Conservation (phyloP, 2,113 vertebrate genomes). For the Cheilinus undulatus region DNA sequence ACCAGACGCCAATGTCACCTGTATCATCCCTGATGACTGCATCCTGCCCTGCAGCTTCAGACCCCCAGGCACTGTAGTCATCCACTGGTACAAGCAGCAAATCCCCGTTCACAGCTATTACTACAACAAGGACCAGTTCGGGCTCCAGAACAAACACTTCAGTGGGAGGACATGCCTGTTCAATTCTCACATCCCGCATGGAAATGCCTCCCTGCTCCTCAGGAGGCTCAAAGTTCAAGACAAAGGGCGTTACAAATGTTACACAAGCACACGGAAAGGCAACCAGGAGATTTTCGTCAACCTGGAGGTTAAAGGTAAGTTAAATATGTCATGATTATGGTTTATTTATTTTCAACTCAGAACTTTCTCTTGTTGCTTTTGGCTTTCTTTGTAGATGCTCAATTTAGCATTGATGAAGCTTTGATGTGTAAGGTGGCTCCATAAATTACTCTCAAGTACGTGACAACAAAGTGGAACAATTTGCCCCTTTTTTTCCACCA, state of each 20-base stretch:
- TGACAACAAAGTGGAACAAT: constrained; percentile 53
- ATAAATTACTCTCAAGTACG: constrained; percentile 34
- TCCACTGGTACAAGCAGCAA: constrained; percentile 88
- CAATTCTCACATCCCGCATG: constrained; percentile 77
- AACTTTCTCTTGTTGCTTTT: too few species aligned
- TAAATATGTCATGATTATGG: neutral
- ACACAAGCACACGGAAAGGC: constrained; percentile 81
- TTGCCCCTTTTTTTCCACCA: constrained; percentile 32
- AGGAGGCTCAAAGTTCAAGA: constrained; percentile 81
- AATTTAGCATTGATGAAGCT: neutral
- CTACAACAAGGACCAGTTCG: constrained; percentile 80
- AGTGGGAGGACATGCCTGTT: constrained; percentile 83
- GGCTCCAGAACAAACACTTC: constrained; percentile 80
- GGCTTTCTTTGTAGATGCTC: neutral
- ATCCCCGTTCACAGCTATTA: constrained; percentile 86
- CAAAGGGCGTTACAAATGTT: constrained; percentile 84
- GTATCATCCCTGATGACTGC: constrained; percentile 83
- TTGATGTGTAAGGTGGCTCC: neutral
- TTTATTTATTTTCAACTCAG: too few species aligned
- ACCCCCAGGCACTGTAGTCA: constrained; percentile 79
- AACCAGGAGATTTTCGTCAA: constrained; percentile 77
- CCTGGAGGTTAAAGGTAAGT: constrained; percentile 82
- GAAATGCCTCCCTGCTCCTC: constrained; percentile 88
- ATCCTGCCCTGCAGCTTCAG: constrained; percentile 85
- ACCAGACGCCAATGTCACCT: constrained; percentile 76